Evolutionary conservation across 2,113 vertebrate genomes (phyloP).

Genomic region (Xiphophorus hellerii): DNA sequence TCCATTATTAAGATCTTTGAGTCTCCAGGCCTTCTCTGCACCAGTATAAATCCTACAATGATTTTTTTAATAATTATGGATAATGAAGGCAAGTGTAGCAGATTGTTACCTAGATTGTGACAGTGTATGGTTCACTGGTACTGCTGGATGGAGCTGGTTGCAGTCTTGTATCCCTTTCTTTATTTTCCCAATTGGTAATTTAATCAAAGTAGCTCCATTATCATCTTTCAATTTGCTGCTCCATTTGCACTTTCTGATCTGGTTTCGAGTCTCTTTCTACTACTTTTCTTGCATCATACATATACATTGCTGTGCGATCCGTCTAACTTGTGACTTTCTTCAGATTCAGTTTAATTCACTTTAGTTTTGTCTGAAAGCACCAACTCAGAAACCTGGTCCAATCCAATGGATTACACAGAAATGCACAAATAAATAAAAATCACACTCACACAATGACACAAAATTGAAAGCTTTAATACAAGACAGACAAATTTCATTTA

Average conservation of each 20-base stretch:
- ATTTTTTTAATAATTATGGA: conserved; percentile 45
- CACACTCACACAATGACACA: no score
- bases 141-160: conserved; percentile 9
- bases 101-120: conserved; percentile 10
- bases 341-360: no score
- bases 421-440: no score
- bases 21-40: conserved; percentile 29
- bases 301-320: no score
- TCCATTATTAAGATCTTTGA: conserved; percentile 45
- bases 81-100: conserved; percentile 43
- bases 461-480: no score
- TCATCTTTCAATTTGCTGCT: conserved; percentile 7
- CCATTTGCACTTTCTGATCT: conserved; percentile 10
- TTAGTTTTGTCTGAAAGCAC: no score
- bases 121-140: conserved; percentile 3
- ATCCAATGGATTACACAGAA: no score
- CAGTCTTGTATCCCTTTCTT: conserved; percentile 1
- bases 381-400: no score
- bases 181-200: conserved; percentile 22
- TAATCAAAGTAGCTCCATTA: conserved; percentile 5
- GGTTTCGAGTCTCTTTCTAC: background rate
- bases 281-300: conserved; percentile 7
- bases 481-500: no score
- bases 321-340: no score
- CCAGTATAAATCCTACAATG: conserved; percentile 21